These are phyloP conservation scores for Arnoldichthys spilopterus DNA, from an alignment of 2,797 vertebrate species.

Conservation along the genomic window DNA sequence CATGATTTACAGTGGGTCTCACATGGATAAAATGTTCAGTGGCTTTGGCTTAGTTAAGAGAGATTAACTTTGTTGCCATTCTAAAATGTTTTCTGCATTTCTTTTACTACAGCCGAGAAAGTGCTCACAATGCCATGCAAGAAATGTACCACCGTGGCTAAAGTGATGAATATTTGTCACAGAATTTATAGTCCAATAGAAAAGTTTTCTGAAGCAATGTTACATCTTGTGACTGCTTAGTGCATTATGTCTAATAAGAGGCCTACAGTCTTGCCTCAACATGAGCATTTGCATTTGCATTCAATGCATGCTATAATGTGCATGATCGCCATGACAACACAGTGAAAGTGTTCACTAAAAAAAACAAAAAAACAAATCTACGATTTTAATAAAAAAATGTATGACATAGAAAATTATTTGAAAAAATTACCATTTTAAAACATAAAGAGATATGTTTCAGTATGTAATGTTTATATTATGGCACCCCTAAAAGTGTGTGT, in stretches of 20 bases:
- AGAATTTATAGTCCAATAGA: not conserved
- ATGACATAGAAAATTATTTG: no score
- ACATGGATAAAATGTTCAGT: not conserved
- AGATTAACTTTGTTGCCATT: not conserved
- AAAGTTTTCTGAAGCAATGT: not conserved
- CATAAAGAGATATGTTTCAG: no score
- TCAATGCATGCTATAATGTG: slow-evolving; percentile 4
- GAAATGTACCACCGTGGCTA: not conserved
- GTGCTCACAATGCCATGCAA: not conserved
- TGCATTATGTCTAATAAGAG: not conserved
- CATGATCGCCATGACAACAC: not conserved
- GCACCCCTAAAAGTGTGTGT: no score
- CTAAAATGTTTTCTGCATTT: not conserved
- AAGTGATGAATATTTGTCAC: not conserved
- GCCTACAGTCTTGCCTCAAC: slow-evolving; percentile 8
- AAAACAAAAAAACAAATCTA: not conserved
- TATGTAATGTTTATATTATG: no score
- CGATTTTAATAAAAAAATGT: not conserved
- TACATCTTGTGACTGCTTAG: not conserved
- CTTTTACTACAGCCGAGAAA: not conserved
- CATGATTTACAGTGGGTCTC: not conserved
- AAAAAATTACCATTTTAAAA: no score
- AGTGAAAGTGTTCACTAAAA: not conserved
- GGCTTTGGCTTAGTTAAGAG: not conserved
- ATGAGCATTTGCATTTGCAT: slow-evolving; percentile 26